These are phyloP conservation scores for Aegithalos caudatus DNA, from an alignment of 2,113 vertebrate species.

Conservation along the genomic window DNA sequence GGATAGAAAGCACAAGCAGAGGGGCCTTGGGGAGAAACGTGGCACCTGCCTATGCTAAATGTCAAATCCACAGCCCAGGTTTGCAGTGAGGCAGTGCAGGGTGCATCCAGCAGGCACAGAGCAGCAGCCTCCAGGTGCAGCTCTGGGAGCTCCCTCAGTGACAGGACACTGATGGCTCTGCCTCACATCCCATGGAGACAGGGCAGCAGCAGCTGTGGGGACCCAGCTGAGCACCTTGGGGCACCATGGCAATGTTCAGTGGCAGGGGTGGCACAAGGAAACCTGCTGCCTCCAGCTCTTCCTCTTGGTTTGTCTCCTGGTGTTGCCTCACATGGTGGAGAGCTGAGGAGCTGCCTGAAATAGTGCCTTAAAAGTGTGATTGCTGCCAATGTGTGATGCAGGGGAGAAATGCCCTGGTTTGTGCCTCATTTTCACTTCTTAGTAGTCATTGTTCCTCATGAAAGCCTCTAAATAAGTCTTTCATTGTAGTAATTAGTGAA, in stretches of 20 bases:
- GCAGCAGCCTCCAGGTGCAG: accelerated
- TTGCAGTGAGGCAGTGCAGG: neutral
- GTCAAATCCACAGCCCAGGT: neutral
- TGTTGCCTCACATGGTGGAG: accelerated
- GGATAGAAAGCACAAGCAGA: neutral
- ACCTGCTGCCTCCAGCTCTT: neutral
- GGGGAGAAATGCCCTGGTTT: neutral
- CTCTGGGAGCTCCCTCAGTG: neutral
- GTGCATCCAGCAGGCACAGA: neutral
- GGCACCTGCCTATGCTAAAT: neutral
- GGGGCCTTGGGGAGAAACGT: neutral
- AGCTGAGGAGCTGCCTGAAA: neutral
- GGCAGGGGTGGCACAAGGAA: neutral
- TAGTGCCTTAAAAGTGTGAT: neutral
- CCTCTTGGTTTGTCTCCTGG: neutral
- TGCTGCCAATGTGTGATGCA: neutral
- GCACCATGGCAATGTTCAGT: neutral
- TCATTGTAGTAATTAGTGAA: neutral
- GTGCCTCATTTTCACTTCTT: neutral
- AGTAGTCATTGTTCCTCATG: neutral
- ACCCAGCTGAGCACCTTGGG: neutral
- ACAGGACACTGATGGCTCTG: accelerated
- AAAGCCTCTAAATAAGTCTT: neutral
- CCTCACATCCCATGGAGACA: too few relatives aligned
- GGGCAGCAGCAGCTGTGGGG: neutral